Base-by-base conservation (phyloP, 2,888 invertebrate genomes). In the Frankliniella intonsa region DNA sequence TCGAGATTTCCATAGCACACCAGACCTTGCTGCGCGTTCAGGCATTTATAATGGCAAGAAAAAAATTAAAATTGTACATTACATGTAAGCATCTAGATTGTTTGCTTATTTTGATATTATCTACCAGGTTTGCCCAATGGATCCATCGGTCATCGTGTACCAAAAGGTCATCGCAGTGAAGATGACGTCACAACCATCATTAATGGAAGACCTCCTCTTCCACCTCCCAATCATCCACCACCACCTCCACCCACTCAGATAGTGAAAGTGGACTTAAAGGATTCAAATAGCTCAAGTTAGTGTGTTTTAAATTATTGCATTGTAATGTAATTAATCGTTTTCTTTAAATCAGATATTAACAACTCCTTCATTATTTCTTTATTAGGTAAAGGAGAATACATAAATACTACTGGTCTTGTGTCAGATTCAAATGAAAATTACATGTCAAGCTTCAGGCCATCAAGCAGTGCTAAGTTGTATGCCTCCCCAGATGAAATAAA, bases 371-470 rank as follows among this genome's bases (percentile, higher is more conserved):
- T 62, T 25, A 76, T 12, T 25, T 76, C 25, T 76, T 3, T 25
- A 22, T 65, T 82, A 80, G 65, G 82, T 83, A 85, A 87, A 84
- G 91, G 89, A 88, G 85, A 89, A 82, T 83, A 83, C 80, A 49
- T 83, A 81, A 86, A 87, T 83, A 87, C 87, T 81, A 87, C 90
- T 82, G 90, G 90, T 79, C 92, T 94, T 12, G 10, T 25, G 9
- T 76, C 69, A 76, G 69, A 76, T 76, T 76, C 69, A 12, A 76
- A 22, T 76, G 69, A 76, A 76, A 76, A 8, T 25, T 76, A 76
- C 81, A 93, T 94, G 88, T 97, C 96, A 82, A 95, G 96, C 86
- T 97, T 97, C 90, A 93, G 96, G 85, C 97, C 97, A 12, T 92
- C 94, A 83, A 93, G 94, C 84, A 94, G 91, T 88, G 95, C 95